Evolutionary conservation across 2,113 vertebrate genomes (phyloP).

Genomic region (Morone saxatilis): DNA sequence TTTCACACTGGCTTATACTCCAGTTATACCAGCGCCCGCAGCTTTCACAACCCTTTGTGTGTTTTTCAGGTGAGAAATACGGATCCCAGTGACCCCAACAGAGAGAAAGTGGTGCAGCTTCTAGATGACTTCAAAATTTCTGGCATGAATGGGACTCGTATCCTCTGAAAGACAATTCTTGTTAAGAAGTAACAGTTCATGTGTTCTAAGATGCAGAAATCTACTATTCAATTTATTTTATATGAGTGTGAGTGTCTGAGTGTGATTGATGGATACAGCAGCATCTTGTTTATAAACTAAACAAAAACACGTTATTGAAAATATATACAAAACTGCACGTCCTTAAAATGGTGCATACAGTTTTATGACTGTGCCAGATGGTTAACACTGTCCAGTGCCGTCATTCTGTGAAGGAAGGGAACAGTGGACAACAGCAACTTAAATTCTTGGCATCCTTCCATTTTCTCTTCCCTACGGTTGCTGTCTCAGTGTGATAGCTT

Average conservation of each 20-base stretch:
- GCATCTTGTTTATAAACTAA: too few species aligned
- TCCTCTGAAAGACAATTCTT: constrained; percentile 82
- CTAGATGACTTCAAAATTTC: constrained; percentile 98
- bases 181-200: background rate
- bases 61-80: constrained; percentile 91
- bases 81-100: constrained; percentile 91
- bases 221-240: too few species aligned
- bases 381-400: background rate
- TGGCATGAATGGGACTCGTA: constrained; percentile 96
- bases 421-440: background rate
- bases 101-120: constrained; percentile 95
- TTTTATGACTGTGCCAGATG: background rate
- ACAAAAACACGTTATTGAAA: too few species aligned
- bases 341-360: background rate
- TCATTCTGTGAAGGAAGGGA: constrained; percentile 6
- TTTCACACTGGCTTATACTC: background rate
- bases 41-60: background rate
- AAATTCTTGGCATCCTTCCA: constrained; percentile 11
- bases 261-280: too few species aligned
- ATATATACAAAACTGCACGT: background rate
- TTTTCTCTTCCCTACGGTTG: constrained; percentile 1
- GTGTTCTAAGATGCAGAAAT: background rate
- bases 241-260: too few species aligned
- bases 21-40: background rate
- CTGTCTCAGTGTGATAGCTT: constrained; percentile 21